Evolutionary conservation across 2,888 invertebrate species (phyloP), one percentile per base, ranked within the genome.

Genomic region (Pachycephus smyrnensis): DNA sequence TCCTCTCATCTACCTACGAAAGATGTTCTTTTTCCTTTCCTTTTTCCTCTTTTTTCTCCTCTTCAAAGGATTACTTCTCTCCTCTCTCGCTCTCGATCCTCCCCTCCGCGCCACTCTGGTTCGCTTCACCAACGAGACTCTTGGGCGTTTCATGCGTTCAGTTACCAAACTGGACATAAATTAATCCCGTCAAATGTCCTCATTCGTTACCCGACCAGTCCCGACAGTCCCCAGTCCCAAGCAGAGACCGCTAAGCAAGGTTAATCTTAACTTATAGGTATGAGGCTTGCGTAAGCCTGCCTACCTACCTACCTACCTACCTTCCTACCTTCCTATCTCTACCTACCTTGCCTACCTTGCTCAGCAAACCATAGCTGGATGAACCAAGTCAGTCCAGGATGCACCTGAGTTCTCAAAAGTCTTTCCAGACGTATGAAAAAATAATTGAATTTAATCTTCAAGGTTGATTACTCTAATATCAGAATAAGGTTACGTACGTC

Each of bases 101-200:
- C 76, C 69, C 68, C 74, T 75, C 69, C 68, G 37, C 75, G 77
- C 30, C 76, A 77, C 77, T 80, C 73, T 74, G 40, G 81, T 79
- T 76, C 78, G 73, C 74, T 82, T 75, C 75, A 33, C 77, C 31
- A 81, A 83, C 83, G 80, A 73, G 80, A 82, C 78, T 69, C 36
- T 69, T 79, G 78, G 79, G 77, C 83, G 84, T 86, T 87, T 88
- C 87, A 82, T 81, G 84, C 84, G 84, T 88, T 89, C 86, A 88
- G 86, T 90, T 90, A 89, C 90, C 89, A 89, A 90, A 90, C 88
- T 88, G 86, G 86, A 88, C 90, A 90, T 90, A 90, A 90, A 90
- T 90, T 90, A 90, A 90, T 90, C 88, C 90, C 89, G 88, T 90
- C 88, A 88, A 90, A 89, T 86, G 89, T 90, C 90, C 89, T 88